Conservation (phyloP, 2,888 invertebrate species). For the Pyrrhia umbra region DNA sequence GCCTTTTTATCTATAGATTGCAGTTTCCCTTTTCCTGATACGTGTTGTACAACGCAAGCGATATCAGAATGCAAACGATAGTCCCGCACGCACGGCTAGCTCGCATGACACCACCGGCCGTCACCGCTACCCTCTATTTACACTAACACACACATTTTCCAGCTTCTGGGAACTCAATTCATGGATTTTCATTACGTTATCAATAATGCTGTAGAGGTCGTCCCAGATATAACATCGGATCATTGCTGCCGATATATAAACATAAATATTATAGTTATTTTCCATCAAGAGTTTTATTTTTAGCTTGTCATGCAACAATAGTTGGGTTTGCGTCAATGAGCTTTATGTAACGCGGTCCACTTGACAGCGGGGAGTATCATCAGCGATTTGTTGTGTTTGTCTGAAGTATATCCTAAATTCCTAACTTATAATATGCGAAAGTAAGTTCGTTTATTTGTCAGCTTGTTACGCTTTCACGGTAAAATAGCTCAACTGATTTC, state of each 20-base stretch:
- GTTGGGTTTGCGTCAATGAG: constrained; percentile 49
- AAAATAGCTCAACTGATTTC: no score
- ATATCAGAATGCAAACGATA: constrained; percentile 32
- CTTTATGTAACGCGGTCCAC: constrained; percentile 21
- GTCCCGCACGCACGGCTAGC: constrained; percentile 3
- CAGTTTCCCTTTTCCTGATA: constrained; percentile 24
- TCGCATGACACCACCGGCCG: constrained; percentile 5
- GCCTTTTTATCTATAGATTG: constrained; percentile 8
- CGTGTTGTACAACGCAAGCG: constrained; percentile 22
- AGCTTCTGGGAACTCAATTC: constrained; percentile 47
- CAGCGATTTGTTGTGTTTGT: background rate
- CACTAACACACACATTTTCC: constrained; percentile 8
- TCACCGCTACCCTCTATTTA: background rate
- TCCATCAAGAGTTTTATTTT: constrained; percentile 60
- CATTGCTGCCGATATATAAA: constrained; percentile 57
- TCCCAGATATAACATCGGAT: constrained; percentile 58
- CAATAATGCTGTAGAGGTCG: constrained; percentile 58
- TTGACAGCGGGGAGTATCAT: background rate
- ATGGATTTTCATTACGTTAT: constrained; percentile 56
- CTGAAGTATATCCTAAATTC: no score
- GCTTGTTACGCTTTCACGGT: no score
- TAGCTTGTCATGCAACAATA: constrained; percentile 55
- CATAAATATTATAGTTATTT: constrained; percentile 64
- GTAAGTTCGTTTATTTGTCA: no score
- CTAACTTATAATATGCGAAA: no score